A percentile compares a stretch with the other conserved stretches of the same genome.
Conservation (phyloP, 1,140 invertebrate species). For the Cydia amplana region DNA sequence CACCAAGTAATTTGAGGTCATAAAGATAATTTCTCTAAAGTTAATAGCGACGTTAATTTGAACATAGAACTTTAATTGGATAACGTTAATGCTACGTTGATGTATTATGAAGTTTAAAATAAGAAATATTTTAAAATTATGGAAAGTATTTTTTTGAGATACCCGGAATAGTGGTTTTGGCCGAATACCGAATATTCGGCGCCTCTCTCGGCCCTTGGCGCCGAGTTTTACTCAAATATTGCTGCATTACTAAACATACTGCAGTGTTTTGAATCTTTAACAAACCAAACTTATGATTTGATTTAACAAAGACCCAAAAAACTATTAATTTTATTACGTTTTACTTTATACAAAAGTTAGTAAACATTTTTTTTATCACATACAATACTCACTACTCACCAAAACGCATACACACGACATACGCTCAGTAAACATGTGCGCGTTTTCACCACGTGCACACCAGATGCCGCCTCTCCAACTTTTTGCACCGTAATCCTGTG, state of each 20-base stretch:
- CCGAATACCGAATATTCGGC: too few species aligned
- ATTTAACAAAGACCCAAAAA: too few species aligned
- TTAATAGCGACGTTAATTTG: not conserved
- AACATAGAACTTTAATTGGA: not conserved
- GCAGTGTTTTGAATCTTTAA: not conserved
- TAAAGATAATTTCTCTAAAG: constrained; percentile 9
- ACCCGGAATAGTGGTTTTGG: too few species aligned
- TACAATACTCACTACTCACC: too few species aligned
- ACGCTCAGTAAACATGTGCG: not conserved
- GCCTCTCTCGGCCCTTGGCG: too few species aligned
- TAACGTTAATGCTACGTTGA: not conserved
- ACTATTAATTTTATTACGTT: too few species aligned
- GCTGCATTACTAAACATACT: not conserved
- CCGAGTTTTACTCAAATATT: too few species aligned
- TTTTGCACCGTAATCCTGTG: constrained; percentile 9
- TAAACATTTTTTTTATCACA: too few species aligned
- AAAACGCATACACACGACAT: not conserved
- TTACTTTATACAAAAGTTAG: too few species aligned
- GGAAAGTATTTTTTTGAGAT: too few species aligned
- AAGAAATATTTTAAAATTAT: not conserved
- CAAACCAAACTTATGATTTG: too few species aligned
- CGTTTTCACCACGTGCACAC: not conserved
- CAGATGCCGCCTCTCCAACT: constrained; percentile 1
- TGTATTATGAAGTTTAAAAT: not conserved
- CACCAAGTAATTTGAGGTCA: not conserved